These are phyloP conservation scores for Todiramphus saurophagus DNA, from an alignment of 2,113 vertebrate species.

Conservation along the genomic window DNA sequence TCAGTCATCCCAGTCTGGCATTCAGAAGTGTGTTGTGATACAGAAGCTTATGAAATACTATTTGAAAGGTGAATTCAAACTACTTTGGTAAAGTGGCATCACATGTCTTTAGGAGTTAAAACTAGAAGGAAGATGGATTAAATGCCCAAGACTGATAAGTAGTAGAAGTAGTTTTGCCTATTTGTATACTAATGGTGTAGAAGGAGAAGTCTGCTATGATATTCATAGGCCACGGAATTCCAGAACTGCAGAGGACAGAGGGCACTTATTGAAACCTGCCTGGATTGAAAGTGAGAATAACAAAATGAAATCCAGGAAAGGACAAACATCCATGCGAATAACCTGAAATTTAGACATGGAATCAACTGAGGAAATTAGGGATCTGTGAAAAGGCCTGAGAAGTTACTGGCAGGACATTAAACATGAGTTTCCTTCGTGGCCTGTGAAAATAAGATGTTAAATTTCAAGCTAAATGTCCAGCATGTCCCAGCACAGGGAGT, in stretches of 20 bases:
- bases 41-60: not conserved
- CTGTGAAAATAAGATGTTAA: not conserved
- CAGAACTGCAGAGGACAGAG: not conserved
- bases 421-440: not conserved
- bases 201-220: not conserved
- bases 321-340: not conserved
- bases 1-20: not conserved
- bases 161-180: not conserved
- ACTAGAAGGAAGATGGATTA: not conserved
- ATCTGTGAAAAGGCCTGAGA: not conserved
- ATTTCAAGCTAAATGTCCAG: not conserved
- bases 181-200: not conserved
- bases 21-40: not conserved
- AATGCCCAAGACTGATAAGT: not conserved
- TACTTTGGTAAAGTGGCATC: not conserved
- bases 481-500: not conserved
- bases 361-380: not conserved
- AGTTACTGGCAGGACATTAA: not conserved
- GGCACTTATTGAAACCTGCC: not conserved
- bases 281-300: not conserved
- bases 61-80: not conserved
- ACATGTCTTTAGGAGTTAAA: not conserved
- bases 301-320: not conserved
- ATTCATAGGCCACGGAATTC: not conserved
- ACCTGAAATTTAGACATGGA: not conserved